Percentiles rank a stretch among this genome's conserved stretches.
These are phyloP conservation scores for Scaptomyza hsui DNA, from an alignment of 1,140 invertebrate species.

Conservation along the genomic window DNA sequence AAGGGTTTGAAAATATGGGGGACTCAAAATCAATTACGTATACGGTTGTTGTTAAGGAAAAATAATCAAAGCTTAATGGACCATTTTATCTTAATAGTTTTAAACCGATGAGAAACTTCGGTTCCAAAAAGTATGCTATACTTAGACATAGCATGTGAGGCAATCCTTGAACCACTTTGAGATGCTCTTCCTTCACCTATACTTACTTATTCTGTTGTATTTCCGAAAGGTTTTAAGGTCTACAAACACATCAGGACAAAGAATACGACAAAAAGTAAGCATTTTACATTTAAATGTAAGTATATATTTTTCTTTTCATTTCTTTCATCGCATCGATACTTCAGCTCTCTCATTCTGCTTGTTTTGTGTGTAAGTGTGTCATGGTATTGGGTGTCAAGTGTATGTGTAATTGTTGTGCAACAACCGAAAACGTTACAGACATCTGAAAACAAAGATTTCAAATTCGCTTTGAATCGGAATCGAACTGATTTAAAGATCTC, in stretches of 20 bases:
- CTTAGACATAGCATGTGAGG: background rate
- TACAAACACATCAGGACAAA: conserved; percentile 28
- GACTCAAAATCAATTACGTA: too few species aligned
- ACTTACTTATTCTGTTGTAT: background rate
- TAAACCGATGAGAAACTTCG: too few species aligned
- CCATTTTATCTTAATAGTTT: too few species aligned
- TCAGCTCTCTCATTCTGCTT: conserved; percentile 32
- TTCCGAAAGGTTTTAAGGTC: background rate
- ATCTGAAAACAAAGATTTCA: conserved; percentile 74
- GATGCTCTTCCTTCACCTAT: background rate
- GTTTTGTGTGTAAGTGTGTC: conserved; percentile 5
- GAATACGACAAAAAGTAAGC: conserved; percentile 57
- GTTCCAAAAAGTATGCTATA: conserved; percentile 7
- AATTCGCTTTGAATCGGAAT: conserved; percentile 35
- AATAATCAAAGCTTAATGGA: too few species aligned
- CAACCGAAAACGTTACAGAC: conserved; percentile 72
- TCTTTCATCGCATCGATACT: conserved; percentile 42
- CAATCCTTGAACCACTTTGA: background rate
- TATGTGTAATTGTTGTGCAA: conserved; percentile 23
- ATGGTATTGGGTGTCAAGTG: conserved; percentile 15
- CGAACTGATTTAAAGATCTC: conserved; percentile 10
- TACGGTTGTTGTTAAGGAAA: too few species aligned
- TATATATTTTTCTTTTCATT: conserved; percentile 63
- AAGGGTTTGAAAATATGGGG: too few species aligned
- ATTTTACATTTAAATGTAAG: conserved; percentile 78